Conservation (phyloP, 2,113 vertebrate species). For the cattle (Bos taurus) region ARS-UCD2.0 NC_037357.1:102719001-102719500, state of each 20-base stretch:
- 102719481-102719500: too few species aligned
- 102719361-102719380: neutral
- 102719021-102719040: neutral
- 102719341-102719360: neutral
- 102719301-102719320: neutral
- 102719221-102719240: neutral
- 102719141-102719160: neutral
- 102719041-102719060: neutral
- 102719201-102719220: neutral
- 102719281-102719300: neutral
- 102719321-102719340: neutral
- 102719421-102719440: neutral
- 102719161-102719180: neutral
- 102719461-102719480: neutral
- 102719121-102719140: neutral
- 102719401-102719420: neutral
- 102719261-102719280: neutral
- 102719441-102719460: neutral
- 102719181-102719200: neutral
- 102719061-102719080: neutral
- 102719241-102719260: neutral
- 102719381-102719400: neutral
- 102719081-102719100: neutral
- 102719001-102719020: neutral
- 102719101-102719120: neutral